A percentile compares a stretch with the other conserved stretches of the same genome.
These are phyloP conservation scores for Etheostoma nigrum DNA, from an alignment of 2,797 vertebrate genomes.

Conservation along the genomic window DNA sequence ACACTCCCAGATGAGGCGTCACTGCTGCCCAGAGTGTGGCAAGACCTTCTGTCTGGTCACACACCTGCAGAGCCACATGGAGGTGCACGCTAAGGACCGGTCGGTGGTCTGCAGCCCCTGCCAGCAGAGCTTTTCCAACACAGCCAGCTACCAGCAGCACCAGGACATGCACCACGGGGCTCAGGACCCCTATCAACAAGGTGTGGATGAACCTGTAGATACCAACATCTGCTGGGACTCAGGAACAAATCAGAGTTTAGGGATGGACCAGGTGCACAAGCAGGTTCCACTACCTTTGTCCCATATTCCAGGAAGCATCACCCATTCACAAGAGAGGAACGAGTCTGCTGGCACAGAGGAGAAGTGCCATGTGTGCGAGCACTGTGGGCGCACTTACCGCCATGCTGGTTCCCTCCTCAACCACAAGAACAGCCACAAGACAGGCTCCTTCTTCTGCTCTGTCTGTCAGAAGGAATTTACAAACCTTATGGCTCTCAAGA, in stretches of 20 bases:
- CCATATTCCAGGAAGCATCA: constrained; percentile 60
- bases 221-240: constrained; percentile 74
- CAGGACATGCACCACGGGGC: constrained; percentile 73
- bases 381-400: constrained; percentile 92
- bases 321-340: constrained; percentile 46
- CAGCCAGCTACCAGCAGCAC: constrained; percentile 84
- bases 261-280: constrained; percentile 60
- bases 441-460: constrained; percentile 89
- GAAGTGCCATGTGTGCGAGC: constrained; percentile 91
- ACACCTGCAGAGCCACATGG: constrained; percentile 89
- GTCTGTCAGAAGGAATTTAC: constrained; percentile 88
- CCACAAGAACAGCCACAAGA: constrained; percentile 95
- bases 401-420: constrained; percentile 94
- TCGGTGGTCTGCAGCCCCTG: constrained; percentile 80
- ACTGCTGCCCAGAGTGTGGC: constrained; percentile 90
- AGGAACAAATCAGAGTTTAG: constrained; percentile 66
- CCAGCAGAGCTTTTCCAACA: constrained; percentile 82
- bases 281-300: constrained; percentile 72
- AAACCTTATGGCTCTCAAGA: constrained; percentile 91
- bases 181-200: constrained; percentile 53
- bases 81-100: constrained; percentile 86
- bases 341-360: constrained; percentile 56
- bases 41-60: constrained; percentile 91
- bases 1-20: constrained; percentile 90
- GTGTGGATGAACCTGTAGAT: constrained; percentile 25